Evolutionary conservation across 2,888 invertebrate genomes (phyloP), one percentile per base, ranked within the genome.

Genomic region (Caenorhabditis angaria): DNA sequence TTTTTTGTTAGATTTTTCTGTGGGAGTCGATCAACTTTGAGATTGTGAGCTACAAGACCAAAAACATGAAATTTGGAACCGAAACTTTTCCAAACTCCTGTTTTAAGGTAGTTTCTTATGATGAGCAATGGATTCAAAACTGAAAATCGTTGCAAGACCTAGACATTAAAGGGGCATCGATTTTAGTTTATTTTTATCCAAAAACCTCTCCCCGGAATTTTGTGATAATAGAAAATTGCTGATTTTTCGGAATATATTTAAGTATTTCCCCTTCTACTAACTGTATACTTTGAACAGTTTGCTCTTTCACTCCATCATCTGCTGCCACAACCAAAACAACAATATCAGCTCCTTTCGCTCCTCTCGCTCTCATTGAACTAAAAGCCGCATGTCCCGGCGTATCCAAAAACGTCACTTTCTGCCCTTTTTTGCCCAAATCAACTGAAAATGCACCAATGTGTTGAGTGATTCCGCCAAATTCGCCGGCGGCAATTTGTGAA

Each of bases 311-410:
- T 3, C 99, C 97, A 89, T 99, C 99, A 88, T 99, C 97, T 0
- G 97, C 97, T 1, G 99, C 99, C 50, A 99, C 95, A 28, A 99
- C 97, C 20, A 87, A 69, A 22, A 87, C 85, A 1, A 87, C 94
- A 62, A 97, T 92, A 88, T 99, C 99, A 0, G 99, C 97, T n/a
- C 93, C 92, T 82, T 91, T 90, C 0, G 97, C 97, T n/a, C 99
- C 99, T 57, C 99, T 91, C 8, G 93, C 92, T 68, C 97, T 90
- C 95, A 99, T 97, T 0, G 95, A 91, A 57, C 91, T 91, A 88
- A 99, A 99, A 0, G 99, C 99, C 2, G 97, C 97, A 90, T 99
- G 99, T 0, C 99, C 99, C 4, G 99, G 99, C 12, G 99, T 99
- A 90, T 99, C 99, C 80, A 99, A 90, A 90, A 99, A 99, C 12